Base-by-base conservation (phyloP, 2,797 vertebrate genomes). In the Sardinella longiceps region DNA sequence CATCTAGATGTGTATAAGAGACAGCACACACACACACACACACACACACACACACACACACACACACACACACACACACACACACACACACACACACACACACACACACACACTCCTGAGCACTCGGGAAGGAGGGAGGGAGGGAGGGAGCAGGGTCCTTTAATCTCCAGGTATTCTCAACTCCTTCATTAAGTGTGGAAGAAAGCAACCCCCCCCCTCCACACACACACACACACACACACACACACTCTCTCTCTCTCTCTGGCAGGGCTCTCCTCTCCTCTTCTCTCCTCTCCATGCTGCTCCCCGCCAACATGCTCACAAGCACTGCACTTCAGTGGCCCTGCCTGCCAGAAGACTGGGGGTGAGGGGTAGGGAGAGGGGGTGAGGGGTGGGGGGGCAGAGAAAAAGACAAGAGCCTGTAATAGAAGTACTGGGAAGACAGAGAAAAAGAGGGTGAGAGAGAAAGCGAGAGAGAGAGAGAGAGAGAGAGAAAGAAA, bases 101-200 rank as follows among this genome's bases (percentile, higher is more conserved):
- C 80, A 81, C 80, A 58, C 74, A 86, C 83, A 86, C 80, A 80
- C 53, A 53, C 33, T 83, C 46, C 85, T 84, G 46, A 48, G 46
- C 85, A 51, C 33, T 20, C 89, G 18, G 14, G 45, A 45, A 9
- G 45, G 45, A 45, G 45, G 3, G 45, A 45, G 45, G 45, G 51
- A 53, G 51, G 51, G 51, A 20, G 18, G 80, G 58, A 86, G 85
- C 84, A 86, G 87, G 87, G 82, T 82, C 86, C 88, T 90, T 90
- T 89, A 90, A 91, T 90, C 90, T 90, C 85, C 87, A 89, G 87
- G 83, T 87, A 89, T 89, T 88, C 87, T 86, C 85, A 80, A 86
- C 87, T 88, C 84, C 90, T 89, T 89, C 89, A 88, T 89, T 89
- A 90, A 88, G 88, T 88, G 85, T 53, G 84, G 85, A 88, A 83